Base-by-base conservation (phyloP, 2,113 vertebrate genomes). In the Halichoeres trimaculatus region DNA sequence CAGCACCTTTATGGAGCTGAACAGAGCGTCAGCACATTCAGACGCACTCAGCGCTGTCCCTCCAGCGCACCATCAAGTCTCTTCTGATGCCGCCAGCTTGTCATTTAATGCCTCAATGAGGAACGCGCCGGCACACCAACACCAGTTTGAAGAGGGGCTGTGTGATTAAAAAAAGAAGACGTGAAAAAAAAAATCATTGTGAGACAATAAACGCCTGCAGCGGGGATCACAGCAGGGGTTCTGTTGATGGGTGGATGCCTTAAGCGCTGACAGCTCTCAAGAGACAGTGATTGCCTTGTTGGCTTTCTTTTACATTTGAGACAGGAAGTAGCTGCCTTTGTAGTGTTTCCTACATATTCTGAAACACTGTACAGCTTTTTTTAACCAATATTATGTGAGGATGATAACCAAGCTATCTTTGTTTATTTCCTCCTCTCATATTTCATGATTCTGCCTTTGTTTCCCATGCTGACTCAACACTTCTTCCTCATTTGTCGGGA, bases 391-490 rank as follows among this genome's bases (percentile, higher is more conserved):
- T 26, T 11, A 20, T 53, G 14, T 38, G 4, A 76, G 57, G 30
- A 6, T 30, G 3, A 30, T 30, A 30, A 30, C 30, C 3, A 30
- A 3, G 30, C 30, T 30, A 30, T 59, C 65, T 77, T 81, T 74
- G 74, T 84, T 83, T 74, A 81, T 64, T 48, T 74, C 13, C 57
- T 54, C 23, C 7, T 9, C 75, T 85, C 43, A 38, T 64, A 70
- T 74, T 78, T 86, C 47, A 60, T 56, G 26, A 38, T 74, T 73
- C 45, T 54, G 22, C 51, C 56, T 86, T 78, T 83, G 67, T 80
- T 74, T 68, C 73, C 43, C 40, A 26, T 84, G 85, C 76, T 89
- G 85, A 90, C 85, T 89, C 81, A 80, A 84, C 83, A 81, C 64
- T 63, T 77, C 77, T 75, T 57, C 63, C 78, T 86, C 83, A 76